These are phyloP conservation scores for Carduelis carduelis DNA, from an alignment of 2,797 vertebrate genomes.

Conservation along the genomic window DNA sequence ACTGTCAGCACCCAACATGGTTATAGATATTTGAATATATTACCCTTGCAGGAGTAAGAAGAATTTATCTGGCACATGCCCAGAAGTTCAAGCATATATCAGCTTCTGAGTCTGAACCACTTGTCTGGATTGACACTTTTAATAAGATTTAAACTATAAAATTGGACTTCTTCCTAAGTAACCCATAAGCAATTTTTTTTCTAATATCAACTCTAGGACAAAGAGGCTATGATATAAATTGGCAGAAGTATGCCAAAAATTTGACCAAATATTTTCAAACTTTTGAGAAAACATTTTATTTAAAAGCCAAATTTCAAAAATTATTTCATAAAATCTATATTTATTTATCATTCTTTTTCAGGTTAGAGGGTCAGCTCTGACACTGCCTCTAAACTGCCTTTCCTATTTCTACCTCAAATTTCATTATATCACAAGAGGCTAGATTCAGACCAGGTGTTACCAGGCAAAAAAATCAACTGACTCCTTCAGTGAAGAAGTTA, in stretches of 20 bases:
- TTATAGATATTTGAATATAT: not conserved
- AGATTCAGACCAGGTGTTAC: not conserved
- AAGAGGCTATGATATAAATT: not conserved
- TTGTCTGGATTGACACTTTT: not conserved
- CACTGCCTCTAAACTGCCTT: not conserved
- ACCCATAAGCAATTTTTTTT: not conserved
- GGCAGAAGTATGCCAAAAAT: not conserved
- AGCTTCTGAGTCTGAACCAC: not conserved
- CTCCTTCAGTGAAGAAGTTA: not conserved
- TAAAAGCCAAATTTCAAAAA: not conserved
- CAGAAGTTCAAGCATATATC: not conserved
- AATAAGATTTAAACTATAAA: not conserved
- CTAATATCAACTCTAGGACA: not conserved
- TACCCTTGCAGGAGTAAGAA: not conserved
- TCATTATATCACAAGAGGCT: not conserved
- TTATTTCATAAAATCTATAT: not conserved
- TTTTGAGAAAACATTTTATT: not conserved
- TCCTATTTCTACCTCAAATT: not conserved
- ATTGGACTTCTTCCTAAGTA: not conserved
- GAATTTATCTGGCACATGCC: not conserved
- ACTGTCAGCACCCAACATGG: not conserved
- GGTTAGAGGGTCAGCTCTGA: not conserved
- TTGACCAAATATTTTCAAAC: not conserved
- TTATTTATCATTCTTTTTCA: not conserved
- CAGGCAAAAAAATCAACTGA: not conserved